Conservation (phyloP, 2,113 vertebrate species). For the Platysternon megacephalum region DNA sequence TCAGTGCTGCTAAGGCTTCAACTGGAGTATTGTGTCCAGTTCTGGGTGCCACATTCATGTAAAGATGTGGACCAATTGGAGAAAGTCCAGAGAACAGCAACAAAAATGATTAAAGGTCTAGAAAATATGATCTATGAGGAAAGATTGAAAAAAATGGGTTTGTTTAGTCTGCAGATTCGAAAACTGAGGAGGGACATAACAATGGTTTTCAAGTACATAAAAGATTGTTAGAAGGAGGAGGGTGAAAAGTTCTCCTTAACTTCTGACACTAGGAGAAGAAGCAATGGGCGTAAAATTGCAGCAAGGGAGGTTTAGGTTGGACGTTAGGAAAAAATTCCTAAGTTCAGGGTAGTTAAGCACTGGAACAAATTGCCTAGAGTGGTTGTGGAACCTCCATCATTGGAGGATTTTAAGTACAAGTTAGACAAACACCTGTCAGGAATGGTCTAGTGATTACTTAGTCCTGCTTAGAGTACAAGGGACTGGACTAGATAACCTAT, state of each 20-base stretch:
- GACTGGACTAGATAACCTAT: not conserved
- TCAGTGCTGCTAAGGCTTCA: not conserved
- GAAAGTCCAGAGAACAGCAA: not conserved
- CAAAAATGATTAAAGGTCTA: not conserved
- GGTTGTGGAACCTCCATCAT: not conserved
- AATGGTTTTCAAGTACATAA: not conserved
- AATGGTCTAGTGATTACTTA: not conserved
- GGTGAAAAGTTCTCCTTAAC: not conserved
- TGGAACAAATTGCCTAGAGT: not conserved
- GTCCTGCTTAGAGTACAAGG: not conserved
- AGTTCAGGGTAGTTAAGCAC: not conserved
- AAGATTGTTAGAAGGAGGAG: not conserved
- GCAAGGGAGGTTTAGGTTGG: not conserved
- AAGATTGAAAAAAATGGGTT: not conserved
- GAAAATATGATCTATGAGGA: not conserved
- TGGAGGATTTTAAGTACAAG: not conserved
- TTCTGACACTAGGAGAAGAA: not conserved
- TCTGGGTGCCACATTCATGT: not conserved
- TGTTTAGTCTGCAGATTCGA: not conserved
- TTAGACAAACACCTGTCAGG: not conserved
- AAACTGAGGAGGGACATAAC: not conserved
- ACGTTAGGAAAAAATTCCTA: not conserved
- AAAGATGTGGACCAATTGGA: not conserved
- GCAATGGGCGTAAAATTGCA: not conserved
- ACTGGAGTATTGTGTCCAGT: not conserved